A percentile compares a stretch with the other conserved stretches of the same genome.
Conservation (phyloP, 92 coral and sea anemone genomes). For the Parazoanthus darwini region DNA sequence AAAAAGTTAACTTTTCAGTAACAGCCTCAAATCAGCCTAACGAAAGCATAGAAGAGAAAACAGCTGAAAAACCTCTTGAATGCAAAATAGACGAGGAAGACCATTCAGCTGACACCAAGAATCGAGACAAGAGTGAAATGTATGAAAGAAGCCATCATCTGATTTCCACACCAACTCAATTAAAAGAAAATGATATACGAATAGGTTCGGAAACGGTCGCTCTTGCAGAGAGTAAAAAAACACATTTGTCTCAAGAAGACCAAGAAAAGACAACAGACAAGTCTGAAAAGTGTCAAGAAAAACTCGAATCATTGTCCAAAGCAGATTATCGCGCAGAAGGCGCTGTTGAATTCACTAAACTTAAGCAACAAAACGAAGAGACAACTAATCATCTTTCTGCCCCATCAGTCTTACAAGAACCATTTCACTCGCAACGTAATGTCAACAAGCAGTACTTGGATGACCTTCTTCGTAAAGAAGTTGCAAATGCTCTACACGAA, state of each 20-base stretch:
- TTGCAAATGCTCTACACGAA: conserved; percentile 14
- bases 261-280: not conserved
- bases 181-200: not conserved
- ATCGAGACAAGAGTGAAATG: not conserved
- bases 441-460: not conserved
- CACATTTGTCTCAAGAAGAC: not conserved
- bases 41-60: not conserved
- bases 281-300: not conserved
- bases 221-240: not conserved
- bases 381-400: not conserved
- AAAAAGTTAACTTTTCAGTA: not conserved
- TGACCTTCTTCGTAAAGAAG: conserved; percentile 38
- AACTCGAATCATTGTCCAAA: not conserved
- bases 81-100: not conserved
- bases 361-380: not conserved
- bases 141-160: not conserved
- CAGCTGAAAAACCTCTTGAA: not conserved
- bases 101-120: not conserved
- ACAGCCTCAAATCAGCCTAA: not conserved
- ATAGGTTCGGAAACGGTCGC: not conserved
- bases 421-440: not conserved
- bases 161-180: not conserved
- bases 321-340: not conserved
- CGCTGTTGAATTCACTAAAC: not conserved
- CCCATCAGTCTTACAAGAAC: not conserved